These are phyloP conservation scores for Varroa destructor DNA, from an alignment of 1,140 invertebrate genomes.

Conservation along the genomic window DNA sequence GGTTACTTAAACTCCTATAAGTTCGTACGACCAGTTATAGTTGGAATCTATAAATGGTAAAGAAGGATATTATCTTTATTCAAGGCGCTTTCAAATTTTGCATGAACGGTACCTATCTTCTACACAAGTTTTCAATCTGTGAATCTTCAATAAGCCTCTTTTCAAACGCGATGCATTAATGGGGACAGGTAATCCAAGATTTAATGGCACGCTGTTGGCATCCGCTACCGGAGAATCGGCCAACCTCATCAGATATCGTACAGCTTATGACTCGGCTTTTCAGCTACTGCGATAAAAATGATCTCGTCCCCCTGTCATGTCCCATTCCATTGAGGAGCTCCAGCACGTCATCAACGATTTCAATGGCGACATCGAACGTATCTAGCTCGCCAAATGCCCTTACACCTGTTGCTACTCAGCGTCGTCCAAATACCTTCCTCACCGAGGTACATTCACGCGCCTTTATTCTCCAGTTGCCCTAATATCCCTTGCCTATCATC, in stretches of 20 bases:
- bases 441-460: background rate
- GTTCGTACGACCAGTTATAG: too few species aligned
- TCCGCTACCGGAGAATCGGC: background rate
- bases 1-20: too few species aligned
- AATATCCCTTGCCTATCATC: too few species aligned
- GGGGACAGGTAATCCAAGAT: background rate
- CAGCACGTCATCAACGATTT: constrained; percentile 1
- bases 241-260: background rate
- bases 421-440: constrained; percentile 3
- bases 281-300: constrained; percentile 2
- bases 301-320: background rate
- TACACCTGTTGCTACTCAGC: constrained; percentile 1
- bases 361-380: background rate
- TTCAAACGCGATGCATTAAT: too few species aligned
- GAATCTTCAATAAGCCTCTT: too few species aligned
- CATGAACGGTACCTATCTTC: too few species aligned
- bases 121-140: too few species aligned
- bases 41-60: too few species aligned
- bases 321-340: constrained; percentile 25
- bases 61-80: too few species aligned
- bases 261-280: constrained; percentile 1
- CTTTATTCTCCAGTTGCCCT: too few species aligned
- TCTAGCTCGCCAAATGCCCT: background rate
- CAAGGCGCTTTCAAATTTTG: too few species aligned
- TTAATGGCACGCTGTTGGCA: background rate